These are phyloP conservation scores for Euplexia lucipara DNA, from an alignment of 2,888 invertebrate genomes.

Conservation along the genomic window DNA sequence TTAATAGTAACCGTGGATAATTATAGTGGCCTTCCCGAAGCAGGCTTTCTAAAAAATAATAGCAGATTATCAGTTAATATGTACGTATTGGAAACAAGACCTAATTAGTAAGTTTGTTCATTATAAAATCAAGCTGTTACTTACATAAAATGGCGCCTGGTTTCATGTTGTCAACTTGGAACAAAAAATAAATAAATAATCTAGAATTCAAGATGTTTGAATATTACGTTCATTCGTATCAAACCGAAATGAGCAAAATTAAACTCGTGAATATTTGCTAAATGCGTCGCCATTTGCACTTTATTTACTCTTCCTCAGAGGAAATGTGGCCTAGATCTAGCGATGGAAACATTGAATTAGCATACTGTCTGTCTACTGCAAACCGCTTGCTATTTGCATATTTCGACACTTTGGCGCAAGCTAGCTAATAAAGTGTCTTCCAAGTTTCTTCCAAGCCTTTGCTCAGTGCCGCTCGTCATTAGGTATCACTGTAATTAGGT, in stretches of 20 bases:
- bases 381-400: slow-evolving; percentile 71
- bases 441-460: slow-evolving; percentile 64
- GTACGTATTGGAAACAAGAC: slow-evolving; percentile 42
- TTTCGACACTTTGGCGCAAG: slow-evolving; percentile 58
- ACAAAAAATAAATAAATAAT: background rate
- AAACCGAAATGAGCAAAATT: slow-evolving; percentile 13
- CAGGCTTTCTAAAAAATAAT: slow-evolving; percentile 74
- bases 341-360: slow-evolving; percentile 73
- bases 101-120: slow-evolving; percentile 30
- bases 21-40: slow-evolving; percentile 73
- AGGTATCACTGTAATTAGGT: slow-evolving; percentile 11
- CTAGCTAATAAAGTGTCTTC: slow-evolving; percentile 56
- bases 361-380: slow-evolving; percentile 69
- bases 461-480: slow-evolving; percentile 10
- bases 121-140: slow-evolving; percentile 4
- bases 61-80: slow-evolving; percentile 47
- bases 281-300: slow-evolving; percentile 79
- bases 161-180: background rate
- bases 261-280: slow-evolving; percentile 28
- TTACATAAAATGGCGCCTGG: background rate
- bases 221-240: slow-evolving; percentile 19
- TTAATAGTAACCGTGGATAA: slow-evolving; percentile 69
- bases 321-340: slow-evolving; percentile 83
- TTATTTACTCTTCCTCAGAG: slow-evolving; percentile 81
- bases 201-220: slow-evolving; percentile 12